Evolutionary conservation across 2,888 invertebrate genomes (phyloP), one percentile per base, ranked within the genome.

Genomic region (Acronicta aceris): DNA sequence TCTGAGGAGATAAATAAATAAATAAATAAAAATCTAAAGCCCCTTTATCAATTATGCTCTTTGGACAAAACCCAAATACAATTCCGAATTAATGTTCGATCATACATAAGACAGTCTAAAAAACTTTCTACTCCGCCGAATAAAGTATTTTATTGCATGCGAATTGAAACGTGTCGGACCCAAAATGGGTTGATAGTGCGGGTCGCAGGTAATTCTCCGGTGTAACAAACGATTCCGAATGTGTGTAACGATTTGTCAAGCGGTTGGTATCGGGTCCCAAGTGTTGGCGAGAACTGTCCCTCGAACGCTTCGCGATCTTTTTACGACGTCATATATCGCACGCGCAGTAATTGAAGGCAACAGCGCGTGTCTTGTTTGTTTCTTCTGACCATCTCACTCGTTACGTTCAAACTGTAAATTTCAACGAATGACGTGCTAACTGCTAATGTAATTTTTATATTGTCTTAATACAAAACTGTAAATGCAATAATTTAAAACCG

Each of bases 321-420:
- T 86, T 87, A 87, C 81, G 83, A 79, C 77, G 74, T 78, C 77
- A 71, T 82, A 81, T 83, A 83, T 78, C 73, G 81, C 77, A 78
- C 70, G 71, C 63, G 71, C 72, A 55, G 79, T 87, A 86, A 87
- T 86, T 86, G 85, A 83, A 83, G 56, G 71, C 84, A 87, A 71
- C 87, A 82, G 84, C 75, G 84, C 89, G 83, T 86, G 81, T 72
- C 82, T 79, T 83, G 79, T 83, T 84, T 84, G 77, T 82, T 83
- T 82, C 81, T 85, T 81, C 65, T 74, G 73, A 78, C 75, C 73
- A 77, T 76, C 74, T 76, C 76, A 80, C 79, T 83, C 77, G 83
- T 84, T 82, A 81, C 76, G 63, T 78, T 76, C 76, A 63, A 84
- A 83, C 85, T 79, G 81, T 83, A 83, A 77, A 82, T 80, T 79